phyloP scores from a whole-genome alignment of 1,140 invertebrate genomes.

The Gonatopus flavifemur region DNA sequence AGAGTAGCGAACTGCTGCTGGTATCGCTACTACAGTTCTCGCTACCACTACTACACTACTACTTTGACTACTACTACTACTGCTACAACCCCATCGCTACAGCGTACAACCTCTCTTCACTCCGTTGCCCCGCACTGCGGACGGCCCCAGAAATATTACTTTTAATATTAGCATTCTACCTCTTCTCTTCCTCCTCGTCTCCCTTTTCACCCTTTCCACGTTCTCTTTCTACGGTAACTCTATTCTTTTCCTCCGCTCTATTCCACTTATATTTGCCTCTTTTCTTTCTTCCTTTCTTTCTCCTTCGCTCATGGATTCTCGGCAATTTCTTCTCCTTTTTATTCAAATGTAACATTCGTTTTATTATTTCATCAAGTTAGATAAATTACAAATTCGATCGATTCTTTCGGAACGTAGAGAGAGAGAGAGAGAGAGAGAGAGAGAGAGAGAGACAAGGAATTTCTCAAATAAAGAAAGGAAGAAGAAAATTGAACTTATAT shows the following conservation, averaged over 20 bases:
- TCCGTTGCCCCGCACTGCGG: constrained; percentile 32
- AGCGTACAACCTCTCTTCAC: too few relatives aligned
- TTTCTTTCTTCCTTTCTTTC: constrained; percentile 3
- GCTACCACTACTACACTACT: too few relatives aligned
- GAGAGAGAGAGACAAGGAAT: neutral
- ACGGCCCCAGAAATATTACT: constrained; percentile 48
- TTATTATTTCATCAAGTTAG: constrained; percentile 8
- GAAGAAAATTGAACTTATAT: too few relatives aligned
- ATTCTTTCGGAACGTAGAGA: neutral
- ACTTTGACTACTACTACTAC: too few relatives aligned
- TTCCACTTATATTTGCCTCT: constrained; percentile 8
- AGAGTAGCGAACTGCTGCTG: constrained; percentile 10
- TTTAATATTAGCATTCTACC: constrained; percentile 49
- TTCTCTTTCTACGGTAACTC: too few relatives aligned
- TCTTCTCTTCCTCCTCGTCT: constrained; percentile 4
- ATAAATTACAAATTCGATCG: constrained; percentile 4
- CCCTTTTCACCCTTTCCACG: neutral
- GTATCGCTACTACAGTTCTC: neutral
- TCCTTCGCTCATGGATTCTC: neutral
- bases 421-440: constrained; percentile 1
- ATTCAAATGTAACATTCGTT: too few relatives aligned
- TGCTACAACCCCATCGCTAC: neutral
- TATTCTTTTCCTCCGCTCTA: neutral
- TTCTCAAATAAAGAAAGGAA: neutral
- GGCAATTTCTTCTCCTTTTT: too few relatives aligned